Evolutionary conservation across 1,140 invertebrate genomes (phyloP).

Genomic region (Ostrea denselamellosa): DNA sequence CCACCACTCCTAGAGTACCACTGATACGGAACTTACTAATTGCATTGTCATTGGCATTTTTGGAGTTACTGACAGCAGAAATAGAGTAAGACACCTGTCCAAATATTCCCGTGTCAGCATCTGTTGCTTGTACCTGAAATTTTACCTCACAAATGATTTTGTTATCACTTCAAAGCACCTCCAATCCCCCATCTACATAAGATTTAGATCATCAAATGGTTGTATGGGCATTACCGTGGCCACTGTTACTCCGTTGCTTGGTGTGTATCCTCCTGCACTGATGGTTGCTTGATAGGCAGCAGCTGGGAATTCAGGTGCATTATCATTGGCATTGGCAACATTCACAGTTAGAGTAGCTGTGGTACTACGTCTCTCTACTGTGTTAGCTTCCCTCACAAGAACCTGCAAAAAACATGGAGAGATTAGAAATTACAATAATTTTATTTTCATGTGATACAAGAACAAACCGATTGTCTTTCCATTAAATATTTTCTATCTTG

Average conservation of each 20-base stretch:
- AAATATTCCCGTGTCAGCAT: conserved; percentile 62
- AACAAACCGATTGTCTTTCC: too few relatives aligned
- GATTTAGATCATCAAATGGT: not conserved
- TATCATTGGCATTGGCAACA: conserved; percentile 57
- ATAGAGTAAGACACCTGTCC: conserved; percentile 61
- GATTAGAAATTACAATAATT: not conserved
- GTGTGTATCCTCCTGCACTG: conserved; percentile 36
- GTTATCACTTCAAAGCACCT: not conserved
- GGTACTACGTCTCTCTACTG: conserved; percentile 37
- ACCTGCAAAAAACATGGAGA: conserved; percentile 3
- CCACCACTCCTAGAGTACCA: conserved; percentile 42
- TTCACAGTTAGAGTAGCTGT: conserved; percentile 60
- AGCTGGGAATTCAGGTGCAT: conserved; percentile 61
- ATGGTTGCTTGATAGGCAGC: conserved; percentile 41
- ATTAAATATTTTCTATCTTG: too few relatives aligned
- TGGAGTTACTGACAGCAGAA: conserved; percentile 47
- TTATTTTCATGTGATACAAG: too few relatives aligned
- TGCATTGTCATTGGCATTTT: conserved; percentile 44
- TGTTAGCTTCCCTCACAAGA: conserved; percentile 29
- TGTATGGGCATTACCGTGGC: conserved; percentile 43
- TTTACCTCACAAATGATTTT: not conserved
- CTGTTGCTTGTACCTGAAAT: conserved; percentile 63
- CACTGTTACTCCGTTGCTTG: conserved; percentile 33
- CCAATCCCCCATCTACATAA: too few relatives aligned
- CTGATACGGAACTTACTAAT: conserved; percentile 48